Evolutionary conservation across 2,888 invertebrate species (phyloP).

Genomic region (Dichetophora obliterata): DNA sequence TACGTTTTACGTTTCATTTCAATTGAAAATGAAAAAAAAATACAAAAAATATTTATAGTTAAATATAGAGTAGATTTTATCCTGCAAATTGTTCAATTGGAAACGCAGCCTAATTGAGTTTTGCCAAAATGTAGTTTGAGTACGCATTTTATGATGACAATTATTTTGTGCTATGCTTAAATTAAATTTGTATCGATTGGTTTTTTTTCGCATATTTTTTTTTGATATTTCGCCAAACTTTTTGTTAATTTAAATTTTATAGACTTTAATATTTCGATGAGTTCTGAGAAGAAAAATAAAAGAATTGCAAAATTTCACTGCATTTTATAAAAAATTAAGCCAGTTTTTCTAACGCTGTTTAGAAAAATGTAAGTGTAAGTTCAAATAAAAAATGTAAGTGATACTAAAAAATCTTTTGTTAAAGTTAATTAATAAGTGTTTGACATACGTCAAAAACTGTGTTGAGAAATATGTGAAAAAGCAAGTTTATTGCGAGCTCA

Average conservation of each 20-base stretch:
- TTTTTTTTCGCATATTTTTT: neutral
- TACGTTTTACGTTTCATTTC: conserved; percentile 4
- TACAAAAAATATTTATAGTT: conserved; percentile 17
- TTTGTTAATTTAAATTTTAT: conserved; percentile 11
- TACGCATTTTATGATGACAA: conserved; percentile 28
- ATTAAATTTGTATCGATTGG: conserved; percentile 27
- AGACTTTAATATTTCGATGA: conserved; percentile 61
- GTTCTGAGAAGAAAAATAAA: too few species aligned
- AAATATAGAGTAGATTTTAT: conserved; percentile 18
- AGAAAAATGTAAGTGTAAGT: too few species aligned
- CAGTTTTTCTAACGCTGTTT: too few species aligned
- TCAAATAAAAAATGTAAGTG: too few species aligned
- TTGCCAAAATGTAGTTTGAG: neutral
- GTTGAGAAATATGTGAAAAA: too few species aligned
- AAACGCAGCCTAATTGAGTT: conserved; percentile 44
- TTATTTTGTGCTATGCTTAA: conserved; percentile 23
- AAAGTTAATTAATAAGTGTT: too few species aligned
- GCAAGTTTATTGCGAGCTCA: too few species aligned
- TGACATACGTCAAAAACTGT: too few species aligned
- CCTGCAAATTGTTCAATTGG: conserved; percentile 40
- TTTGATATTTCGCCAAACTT: conserved; percentile 11
- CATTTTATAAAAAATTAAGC: too few species aligned
- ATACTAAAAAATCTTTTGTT: too few species aligned
- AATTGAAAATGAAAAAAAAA: conserved; percentile 12
- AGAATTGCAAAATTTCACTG: too few species aligned